These are phyloP conservation scores for Etheostoma perlongum DNA, from an alignment of 2,797 vertebrate species.

Conservation along the genomic window DNA sequence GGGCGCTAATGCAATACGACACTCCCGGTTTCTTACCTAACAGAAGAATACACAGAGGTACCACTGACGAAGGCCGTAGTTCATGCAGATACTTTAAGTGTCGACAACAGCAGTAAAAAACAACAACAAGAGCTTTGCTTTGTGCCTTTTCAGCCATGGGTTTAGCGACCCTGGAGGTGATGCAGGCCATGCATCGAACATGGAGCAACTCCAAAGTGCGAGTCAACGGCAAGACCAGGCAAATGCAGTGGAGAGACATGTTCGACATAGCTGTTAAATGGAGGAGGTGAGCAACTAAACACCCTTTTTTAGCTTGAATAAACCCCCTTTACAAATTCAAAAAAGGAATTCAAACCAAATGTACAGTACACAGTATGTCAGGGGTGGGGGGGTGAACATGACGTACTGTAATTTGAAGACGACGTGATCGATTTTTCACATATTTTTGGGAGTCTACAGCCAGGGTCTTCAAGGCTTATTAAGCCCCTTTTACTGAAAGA, in stretches of 20 bases:
- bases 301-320: neutral
- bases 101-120: no score
- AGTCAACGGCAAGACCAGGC: slow-evolving; percentile 94
- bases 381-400: fast-evolving
- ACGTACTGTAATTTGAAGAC: no score
- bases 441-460: neutral
- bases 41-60: slow-evolving; percentile 96
- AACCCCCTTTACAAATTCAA: no score
- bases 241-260: slow-evolving; percentile 99
- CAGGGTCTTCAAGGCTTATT: no score
- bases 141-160: slow-evolving; percentile 90
- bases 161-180: slow-evolving; percentile 94
- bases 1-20: slow-evolving; percentile 96
- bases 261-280: slow-evolving; percentile 98
- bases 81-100: neutral
- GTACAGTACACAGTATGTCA: neutral
- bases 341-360: neutral
- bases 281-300: slow-evolving; percentile 88
- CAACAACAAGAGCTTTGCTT: neutral
- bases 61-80: neutral
- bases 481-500: no score
- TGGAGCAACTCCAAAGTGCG: slow-evolving; percentile 98
- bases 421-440: neutral
- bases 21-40: slow-evolving; percentile 96
- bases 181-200: slow-evolving; percentile 96